These are phyloP conservation scores for Parnassius glacialis DNA, from an alignment of 2,888 invertebrate genomes.

Conservation along the genomic window DNA sequence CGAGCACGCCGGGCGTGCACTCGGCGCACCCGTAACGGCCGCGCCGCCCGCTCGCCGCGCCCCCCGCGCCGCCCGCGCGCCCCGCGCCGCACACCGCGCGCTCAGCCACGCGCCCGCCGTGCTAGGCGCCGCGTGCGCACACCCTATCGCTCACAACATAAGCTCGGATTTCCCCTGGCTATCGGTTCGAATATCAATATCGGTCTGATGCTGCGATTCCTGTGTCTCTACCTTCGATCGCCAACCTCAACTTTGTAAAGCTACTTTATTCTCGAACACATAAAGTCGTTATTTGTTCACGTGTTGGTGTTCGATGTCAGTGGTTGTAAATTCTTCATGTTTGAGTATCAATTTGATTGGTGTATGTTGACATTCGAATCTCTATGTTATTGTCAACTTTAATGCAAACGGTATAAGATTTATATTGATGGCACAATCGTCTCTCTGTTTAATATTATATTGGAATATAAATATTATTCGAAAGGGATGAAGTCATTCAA, in stretches of 20 bases:
- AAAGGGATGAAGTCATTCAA: not conserved
- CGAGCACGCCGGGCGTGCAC: conserved; percentile 55
- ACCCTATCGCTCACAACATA: too few species aligned
- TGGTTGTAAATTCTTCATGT: too few species aligned
- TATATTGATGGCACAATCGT: not conserved
- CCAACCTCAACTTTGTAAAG: too few species aligned
- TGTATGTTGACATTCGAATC: conserved; percentile 1
- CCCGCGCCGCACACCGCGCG: conserved; percentile 31
- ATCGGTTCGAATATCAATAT: not conserved
- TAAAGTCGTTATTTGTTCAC: too few species aligned
- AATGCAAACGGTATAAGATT: not conserved
- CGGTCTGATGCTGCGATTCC: too few species aligned
- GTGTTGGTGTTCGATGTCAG: too few species aligned
- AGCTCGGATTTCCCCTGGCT: too few species aligned
- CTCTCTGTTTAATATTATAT: not conserved
- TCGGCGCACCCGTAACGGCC: conserved; percentile 49
- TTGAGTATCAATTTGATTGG: too few species aligned
- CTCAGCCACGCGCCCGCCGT: conserved; percentile 33
- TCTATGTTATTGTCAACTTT: conserved; percentile 3
- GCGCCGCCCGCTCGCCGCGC: conserved; percentile 27
- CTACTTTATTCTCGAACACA: too few species aligned
- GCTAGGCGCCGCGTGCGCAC: conserved; percentile 30
- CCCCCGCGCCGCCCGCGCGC: conserved; percentile 28
- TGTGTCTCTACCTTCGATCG: too few species aligned
- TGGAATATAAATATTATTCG: not conserved